Conservation (phyloP, 2,797 vertebrate genomes). For the Sandelia bainsii region DNA sequence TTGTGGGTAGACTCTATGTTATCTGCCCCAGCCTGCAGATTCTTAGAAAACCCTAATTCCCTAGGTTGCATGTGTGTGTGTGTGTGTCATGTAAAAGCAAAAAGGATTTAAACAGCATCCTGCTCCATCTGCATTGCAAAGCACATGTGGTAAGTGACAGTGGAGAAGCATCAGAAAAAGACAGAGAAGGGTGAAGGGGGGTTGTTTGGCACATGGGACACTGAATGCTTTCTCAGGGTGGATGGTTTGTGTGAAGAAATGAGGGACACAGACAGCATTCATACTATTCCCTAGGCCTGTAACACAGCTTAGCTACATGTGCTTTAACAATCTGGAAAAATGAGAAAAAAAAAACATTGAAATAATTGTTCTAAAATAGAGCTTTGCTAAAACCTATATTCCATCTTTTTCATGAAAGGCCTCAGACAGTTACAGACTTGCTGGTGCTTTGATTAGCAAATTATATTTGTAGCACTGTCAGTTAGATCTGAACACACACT, state of each 20-base stretch:
- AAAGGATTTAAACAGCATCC: conserved; percentile 67
- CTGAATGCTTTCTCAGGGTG: conserved; percentile 31
- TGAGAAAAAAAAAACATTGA: background rate
- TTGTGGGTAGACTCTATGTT: conserved; percentile 72
- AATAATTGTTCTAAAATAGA: background rate
- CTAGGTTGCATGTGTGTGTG: conserved; percentile 32
- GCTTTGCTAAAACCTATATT: background rate
- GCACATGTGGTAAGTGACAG: conserved; percentile 65
- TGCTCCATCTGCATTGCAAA: conserved; percentile 75
- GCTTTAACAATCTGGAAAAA: background rate
- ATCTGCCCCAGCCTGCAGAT: conserved; percentile 74
- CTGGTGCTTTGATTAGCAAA: background rate
- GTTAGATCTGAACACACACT: background rate
- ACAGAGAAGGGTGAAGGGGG: conserved; percentile 19
- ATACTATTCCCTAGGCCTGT: background rate
- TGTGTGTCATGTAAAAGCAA: conserved; percentile 33
- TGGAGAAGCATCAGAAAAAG: conserved; percentile 37
- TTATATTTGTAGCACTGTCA: background rate
- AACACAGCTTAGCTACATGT: background rate
- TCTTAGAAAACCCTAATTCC: conserved; percentile 72
- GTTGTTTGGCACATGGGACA: conserved; percentile 37
- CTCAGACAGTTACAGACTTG: background rate
- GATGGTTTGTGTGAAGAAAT: conserved; percentile 39
- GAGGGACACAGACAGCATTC: conserved; percentile 19
- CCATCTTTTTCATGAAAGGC: background rate